Evolutionary conservation across 1,140 invertebrate species (phyloP), one percentile per base, ranked within the genome.

Genomic region (Diachasma alloeum): DNA sequence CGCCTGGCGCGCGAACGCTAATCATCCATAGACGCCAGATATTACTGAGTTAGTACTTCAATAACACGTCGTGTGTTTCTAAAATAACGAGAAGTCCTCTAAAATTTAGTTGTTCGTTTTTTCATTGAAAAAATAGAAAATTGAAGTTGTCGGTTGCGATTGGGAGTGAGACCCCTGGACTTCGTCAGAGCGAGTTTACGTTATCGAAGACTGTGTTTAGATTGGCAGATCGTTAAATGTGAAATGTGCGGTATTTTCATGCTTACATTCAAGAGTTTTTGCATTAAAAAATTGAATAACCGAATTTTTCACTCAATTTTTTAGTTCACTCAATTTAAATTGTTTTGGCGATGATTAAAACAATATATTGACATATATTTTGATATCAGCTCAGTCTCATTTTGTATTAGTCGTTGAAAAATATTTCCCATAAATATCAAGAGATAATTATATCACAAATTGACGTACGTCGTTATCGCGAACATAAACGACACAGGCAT

Each of bases 1-100:
- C 69, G 73, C 74, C 67, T 67, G 73, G 76, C 77, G 67, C 78
- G 79, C 66, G 71, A 66, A 69, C 26, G 59, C 72, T 26, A 69
- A 31, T 39, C 56, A 56, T 37, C 26, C 71, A 63, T 39, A 19
- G 72, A 19, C 26, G 46, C 13, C 44, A 53, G 44, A 59, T 53
- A 72, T 72, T 72, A 59, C 31, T 39, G 17, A 68, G 11, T 68
- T 66, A 66, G 9, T 66, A 36, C 26, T 66, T 36, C 26, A 24
- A 31, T 66, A 24, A 15, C 24, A 66, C 22, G 0, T 66, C 22
- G 11, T 9, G 11, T 66, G 13, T 66, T 26, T 19, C 17, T 1
- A 66, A 66, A 31, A 31, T 31, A 31, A 31, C 31, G 31, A 31
- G 6, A 31, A 31, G 6, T 31, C 31, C 31, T 31, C 31, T 3